Conservation (phyloP, 2,113 vertebrate species). For the Chaetura pelagica region DNA sequence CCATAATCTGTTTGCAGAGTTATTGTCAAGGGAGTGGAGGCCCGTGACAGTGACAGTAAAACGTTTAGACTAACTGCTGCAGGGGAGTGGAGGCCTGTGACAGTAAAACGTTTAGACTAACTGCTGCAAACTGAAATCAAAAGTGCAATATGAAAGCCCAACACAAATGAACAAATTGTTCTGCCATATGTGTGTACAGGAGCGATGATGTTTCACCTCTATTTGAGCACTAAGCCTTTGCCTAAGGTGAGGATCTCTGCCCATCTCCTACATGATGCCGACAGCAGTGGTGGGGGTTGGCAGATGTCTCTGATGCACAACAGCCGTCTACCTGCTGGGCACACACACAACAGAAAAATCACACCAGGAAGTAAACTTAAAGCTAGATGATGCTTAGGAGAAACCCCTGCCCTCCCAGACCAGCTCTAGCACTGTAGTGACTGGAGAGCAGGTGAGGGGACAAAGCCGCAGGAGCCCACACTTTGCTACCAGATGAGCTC, state of each 20-base stretch:
- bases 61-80: neutral
- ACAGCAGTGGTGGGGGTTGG: neutral
- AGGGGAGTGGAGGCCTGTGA: neutral
- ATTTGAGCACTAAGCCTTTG: neutral
- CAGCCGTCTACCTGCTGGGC: neutral
- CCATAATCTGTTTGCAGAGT: neutral
- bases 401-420: neutral
- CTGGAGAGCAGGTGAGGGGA: neutral
- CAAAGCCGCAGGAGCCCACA: neutral
- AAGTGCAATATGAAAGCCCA: neutral
- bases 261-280: rapidly evolving
- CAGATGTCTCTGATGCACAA: rapidly evolving
- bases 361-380: neutral
- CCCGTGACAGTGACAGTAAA: neutral
- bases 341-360: rapidly evolving
- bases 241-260: neutral
- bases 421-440: neutral
- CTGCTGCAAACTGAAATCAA: neutral
- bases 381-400: neutral
- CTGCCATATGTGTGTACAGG: rapidly evolving
- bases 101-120: neutral
- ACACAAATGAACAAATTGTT: neutral
- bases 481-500: slow-evolving; percentile 20
- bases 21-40: neutral
- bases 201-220: neutral